These are phyloP conservation scores for Microtus oregoni DNA, from an alignment of 2,113 vertebrate genomes.

Conservation along the genomic window DNA sequence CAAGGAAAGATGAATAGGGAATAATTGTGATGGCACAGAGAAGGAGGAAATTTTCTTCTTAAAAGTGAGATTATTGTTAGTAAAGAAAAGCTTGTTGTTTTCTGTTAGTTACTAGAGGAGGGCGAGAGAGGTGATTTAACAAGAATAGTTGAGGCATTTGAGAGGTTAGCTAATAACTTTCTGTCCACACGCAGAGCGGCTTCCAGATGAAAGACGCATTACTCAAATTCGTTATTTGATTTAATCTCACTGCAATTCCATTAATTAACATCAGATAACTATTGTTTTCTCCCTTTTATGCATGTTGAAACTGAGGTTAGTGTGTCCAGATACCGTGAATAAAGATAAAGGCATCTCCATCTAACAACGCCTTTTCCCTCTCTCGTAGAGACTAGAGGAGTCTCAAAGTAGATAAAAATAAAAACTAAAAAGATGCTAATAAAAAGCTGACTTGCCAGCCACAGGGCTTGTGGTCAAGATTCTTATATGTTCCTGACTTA, in stretches of 20 bases:
- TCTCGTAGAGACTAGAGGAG: not conserved
- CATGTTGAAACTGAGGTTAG: not conserved
- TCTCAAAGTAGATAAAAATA: not conserved
- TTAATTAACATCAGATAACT: not conserved
- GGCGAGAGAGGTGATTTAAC: slow-evolving; percentile 30
- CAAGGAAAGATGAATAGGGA: slow-evolving; percentile 28
- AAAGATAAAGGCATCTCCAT: not conserved
- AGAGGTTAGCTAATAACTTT: slow-evolving; percentile 2
- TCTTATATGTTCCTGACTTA: not conserved
- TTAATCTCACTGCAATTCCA: not conserved
- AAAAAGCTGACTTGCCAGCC: slow-evolving; percentile 9
- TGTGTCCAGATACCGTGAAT: not conserved
- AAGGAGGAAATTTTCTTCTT: slow-evolving; percentile 43
- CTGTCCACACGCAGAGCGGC: not conserved
- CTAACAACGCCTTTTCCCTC: slow-evolving; percentile 1
- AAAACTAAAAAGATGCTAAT: slow-evolving; percentile 16
- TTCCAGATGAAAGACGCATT: not conserved
- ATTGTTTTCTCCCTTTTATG: slow-evolving; percentile 12
- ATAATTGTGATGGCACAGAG: not conserved
- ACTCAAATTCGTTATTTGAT: slow-evolving; percentile 31
- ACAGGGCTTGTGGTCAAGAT: not conserved
- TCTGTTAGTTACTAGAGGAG: slow-evolving; percentile 18
- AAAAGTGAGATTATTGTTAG: slow-evolving; percentile 16
- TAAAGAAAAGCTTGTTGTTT: slow-evolving; percentile 32
- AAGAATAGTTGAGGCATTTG: slow-evolving; percentile 14